Evolutionary conservation across 1,140 invertebrate genomes (phyloP).

Genomic region (Pemphigus obesinymphae): DNA sequence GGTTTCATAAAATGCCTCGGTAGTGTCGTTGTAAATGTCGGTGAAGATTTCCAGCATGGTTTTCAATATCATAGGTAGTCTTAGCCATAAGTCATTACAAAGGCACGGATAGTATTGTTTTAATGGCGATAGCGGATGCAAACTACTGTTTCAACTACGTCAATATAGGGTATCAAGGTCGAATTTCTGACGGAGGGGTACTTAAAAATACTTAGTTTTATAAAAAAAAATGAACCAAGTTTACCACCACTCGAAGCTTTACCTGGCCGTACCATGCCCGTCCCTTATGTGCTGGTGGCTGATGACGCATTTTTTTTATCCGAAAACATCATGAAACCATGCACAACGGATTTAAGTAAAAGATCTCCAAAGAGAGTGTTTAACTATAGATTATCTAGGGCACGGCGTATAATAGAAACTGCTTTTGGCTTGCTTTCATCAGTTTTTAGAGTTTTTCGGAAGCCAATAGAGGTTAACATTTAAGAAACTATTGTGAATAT

Average conservation of each 20-base stretch:
- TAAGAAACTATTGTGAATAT: constrained; percentile 48
- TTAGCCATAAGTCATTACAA: too few relatives aligned
- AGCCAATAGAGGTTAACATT: constrained; percentile 45
- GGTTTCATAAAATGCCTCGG: too few relatives aligned
- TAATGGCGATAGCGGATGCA: constrained; percentile 54
- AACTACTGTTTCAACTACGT: constrained; percentile 47
- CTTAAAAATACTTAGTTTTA: constrained; percentile 44
- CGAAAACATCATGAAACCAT: constrained; percentile 47
- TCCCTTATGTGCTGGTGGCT: constrained; percentile 52
- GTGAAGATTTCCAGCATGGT: too few relatives aligned
- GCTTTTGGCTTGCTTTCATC: constrained; percentile 50
- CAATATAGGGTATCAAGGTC: constrained; percentile 43
- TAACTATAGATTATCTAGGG: constrained; percentile 47
- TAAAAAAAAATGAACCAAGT: constrained; percentile 48
- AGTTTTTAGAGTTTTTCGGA: constrained; percentile 43
- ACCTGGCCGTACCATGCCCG: constrained; percentile 43
- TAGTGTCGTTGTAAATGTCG: too few relatives aligned
- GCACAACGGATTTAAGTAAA: constrained; percentile 45
- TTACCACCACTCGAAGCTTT: constrained; percentile 47
- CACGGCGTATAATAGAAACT: constrained; percentile 53
- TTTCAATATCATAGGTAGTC: too few relatives aligned
- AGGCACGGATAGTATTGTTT: constrained; percentile 55
- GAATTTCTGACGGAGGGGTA: constrained; percentile 50
- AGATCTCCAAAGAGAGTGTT: constrained; percentile 32
- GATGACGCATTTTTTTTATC: constrained; percentile 51